phyloP scores from a whole-genome alignment of 2,797 vertebrate species.

The Schizopygopsis pylzovi region DNA sequence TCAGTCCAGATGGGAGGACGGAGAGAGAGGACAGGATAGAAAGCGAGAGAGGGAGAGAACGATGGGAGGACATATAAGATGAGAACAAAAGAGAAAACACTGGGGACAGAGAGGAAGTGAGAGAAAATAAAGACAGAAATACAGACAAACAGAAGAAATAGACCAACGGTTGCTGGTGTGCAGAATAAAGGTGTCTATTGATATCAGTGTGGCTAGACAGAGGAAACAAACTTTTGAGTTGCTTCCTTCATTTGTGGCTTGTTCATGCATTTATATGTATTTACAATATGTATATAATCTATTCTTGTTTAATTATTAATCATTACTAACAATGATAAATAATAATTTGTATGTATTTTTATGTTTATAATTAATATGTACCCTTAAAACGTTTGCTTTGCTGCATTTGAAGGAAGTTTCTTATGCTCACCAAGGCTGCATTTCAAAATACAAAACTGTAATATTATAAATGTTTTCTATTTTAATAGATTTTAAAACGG shows the following conservation, averaged over 20 bases:
- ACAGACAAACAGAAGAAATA: neutral
- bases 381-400: neutral
- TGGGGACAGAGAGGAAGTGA: constrained; percentile 32
- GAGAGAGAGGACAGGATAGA: constrained; percentile 21
- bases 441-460: neutral
- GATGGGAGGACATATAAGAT: constrained; percentile 3
- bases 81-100: constrained; percentile 30
- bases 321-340: too few species aligned
- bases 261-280: neutral
- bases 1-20: constrained; percentile 51
- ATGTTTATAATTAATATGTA: neutral
- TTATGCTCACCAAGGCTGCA: neutral
- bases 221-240: neutral
- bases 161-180: neutral
- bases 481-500: too few species aligned
- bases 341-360: too few species aligned
- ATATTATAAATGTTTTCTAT: neutral
- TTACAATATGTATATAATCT: neutral
- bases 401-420: neutral
- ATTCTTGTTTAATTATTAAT: neutral
- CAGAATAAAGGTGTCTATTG: neutral
- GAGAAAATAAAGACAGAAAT: neutral
- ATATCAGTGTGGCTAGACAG: neutral
- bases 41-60: constrained; percentile 9
- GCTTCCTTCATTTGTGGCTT: neutral